Evolutionary conservation across 2,113 vertebrate species (phyloP).

Genomic region (Sitta europaea): DNA sequence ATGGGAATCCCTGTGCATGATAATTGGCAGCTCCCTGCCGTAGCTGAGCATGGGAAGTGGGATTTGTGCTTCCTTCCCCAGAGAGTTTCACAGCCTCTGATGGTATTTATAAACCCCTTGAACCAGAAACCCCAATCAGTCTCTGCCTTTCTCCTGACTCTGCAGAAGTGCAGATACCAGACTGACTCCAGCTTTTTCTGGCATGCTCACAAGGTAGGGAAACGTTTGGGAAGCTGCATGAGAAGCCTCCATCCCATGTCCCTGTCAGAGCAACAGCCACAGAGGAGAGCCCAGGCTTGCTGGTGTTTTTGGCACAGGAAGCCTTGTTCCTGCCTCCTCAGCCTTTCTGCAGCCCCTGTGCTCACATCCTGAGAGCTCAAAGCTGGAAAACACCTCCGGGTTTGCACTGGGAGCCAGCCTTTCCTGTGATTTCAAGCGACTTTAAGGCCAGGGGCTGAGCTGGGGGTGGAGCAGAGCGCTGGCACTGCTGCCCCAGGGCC

Average conservation of each 20-base stretch:
- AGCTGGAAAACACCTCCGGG: rapidly evolving
- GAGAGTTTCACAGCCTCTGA: neutral
- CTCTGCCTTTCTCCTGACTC: neutral
- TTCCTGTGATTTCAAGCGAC: neutral
- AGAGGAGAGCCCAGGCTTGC: neutral
- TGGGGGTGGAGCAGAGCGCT: neutral
- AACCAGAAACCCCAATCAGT: neutral
- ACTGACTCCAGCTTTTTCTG: neutral
- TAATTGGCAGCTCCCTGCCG: constrained; percentile 18
- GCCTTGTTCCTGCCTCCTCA: neutral
- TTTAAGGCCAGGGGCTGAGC: rapidly evolving
- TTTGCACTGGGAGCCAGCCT: neutral
- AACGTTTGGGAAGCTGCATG: neutral
- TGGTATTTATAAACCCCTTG: neutral
- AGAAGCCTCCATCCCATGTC: neutral
- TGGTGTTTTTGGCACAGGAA: neutral
- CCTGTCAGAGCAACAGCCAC: neutral
- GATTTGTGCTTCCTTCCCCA: constrained; percentile 14
- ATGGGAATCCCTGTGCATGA: neutral
- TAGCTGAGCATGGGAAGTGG: neutral
- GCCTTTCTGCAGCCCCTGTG: neutral
- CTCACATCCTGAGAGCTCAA: neutral
- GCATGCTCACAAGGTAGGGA: neutral
- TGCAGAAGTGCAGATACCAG: neutral
- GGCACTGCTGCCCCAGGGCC: neutral